Base-by-base conservation (phyloP, 2,888 invertebrate species). In the Cerastis leucographa region DNA sequence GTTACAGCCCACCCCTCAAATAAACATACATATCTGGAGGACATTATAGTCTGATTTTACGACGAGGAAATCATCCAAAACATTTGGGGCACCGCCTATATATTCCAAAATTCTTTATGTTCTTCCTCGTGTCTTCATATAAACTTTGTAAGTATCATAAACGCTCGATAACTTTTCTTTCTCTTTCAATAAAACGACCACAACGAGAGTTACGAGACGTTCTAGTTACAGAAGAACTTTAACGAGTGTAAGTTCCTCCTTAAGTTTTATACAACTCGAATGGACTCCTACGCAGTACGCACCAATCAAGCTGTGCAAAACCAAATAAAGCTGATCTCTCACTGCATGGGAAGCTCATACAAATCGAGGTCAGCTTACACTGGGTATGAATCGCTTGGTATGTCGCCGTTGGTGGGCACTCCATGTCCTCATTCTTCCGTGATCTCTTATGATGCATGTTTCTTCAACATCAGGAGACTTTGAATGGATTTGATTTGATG, bases 351-450 rank as follows among this genome's bases (percentile, higher is more conserved):
- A 35, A 35, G 35, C 35, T 35, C 35, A 35, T 35, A 2, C 3
- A 35, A 35, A 35, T 1, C 35, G 35, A 35, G 35, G 35, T 35
- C 35, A 35, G 35, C 1, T 35, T 35, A 35, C 3, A 35, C 35
- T 35, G 35, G 35, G 3, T 35, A 3, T 35, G 35, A 2, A 35
- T 35, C 1, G 3, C 3, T 35, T 35, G 35, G 3, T 35, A 3
- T 35, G 35, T 35, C 35, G 35, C 35, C 35, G 1, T 35, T 1
- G 35, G 46, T 71, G 64, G 76, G 72, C 74, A 70, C 59, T 78
- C 29, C 62, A 77, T 56, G 71, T 82, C 82, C 74, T 71, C 66
- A 76, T 75, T 74, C 64, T 74, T 76, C 59, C 71, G 64, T 71
- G 69, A 61, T 80, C 44, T 17, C 70, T 67, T 54, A 83, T 11